Percentiles rank a stretch among this genome's conserved stretches.
Conservation (phyloP, 2,797 vertebrate species). For the Varecia variegata region DNA sequence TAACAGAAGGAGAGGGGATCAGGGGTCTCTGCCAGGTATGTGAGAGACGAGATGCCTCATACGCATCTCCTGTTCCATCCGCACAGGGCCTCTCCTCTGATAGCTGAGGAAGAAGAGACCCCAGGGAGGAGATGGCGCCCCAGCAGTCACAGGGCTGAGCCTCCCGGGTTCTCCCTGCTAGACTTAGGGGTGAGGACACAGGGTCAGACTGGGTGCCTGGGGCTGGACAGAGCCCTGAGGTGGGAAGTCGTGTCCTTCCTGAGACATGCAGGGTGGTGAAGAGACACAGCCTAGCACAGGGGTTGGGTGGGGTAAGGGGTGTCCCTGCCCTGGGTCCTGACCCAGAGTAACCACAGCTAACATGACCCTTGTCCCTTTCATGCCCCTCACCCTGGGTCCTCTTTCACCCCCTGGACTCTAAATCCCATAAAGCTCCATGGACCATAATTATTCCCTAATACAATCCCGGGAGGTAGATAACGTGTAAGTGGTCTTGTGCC, state of each 20-base stretch:
- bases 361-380: neutral
- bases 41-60: neutral
- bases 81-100: neutral
- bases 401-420: neutral
- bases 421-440: neutral
- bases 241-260: neutral
- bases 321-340: neutral
- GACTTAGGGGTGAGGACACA: accelerated
- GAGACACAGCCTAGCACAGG: neutral
- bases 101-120: neutral
- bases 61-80: neutral
- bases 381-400: neutral
- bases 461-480: neutral
- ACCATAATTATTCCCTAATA: neutral
- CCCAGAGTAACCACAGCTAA: neutral
- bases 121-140: neutral
- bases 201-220: neutral
- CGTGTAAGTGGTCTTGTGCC: neutral
- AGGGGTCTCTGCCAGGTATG: neutral
- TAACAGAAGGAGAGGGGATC: neutral
- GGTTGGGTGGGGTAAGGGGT: too few relatives aligned
- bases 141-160: too few relatives aligned
- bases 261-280: neutral
- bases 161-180: too few relatives aligned
- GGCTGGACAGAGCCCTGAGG: neutral